A percentile compares a stretch with the other conserved stretches of the same genome.
These are phyloP conservation scores for Thereva nobilitata DNA, from an alignment of 2,888 invertebrate genomes.

Conservation along the genomic window DNA sequence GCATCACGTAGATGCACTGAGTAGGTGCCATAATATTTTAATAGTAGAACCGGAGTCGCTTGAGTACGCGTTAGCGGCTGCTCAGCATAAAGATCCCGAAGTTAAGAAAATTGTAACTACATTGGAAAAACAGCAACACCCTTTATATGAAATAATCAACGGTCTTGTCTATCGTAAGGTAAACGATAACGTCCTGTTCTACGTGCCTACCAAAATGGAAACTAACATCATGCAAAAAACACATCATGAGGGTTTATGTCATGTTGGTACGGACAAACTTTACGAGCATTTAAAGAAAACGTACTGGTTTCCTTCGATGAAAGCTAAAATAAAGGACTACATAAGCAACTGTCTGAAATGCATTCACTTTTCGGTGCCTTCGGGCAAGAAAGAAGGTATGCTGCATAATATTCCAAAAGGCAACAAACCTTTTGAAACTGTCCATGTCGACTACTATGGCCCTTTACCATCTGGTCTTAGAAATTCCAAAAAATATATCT, in stretches of 20 bases:
- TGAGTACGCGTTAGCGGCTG: conserved; percentile 42
- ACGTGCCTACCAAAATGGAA: conserved; percentile 14
- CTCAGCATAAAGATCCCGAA: conserved; percentile 39
- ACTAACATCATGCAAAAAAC: conserved; percentile 34
- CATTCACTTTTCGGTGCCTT: conserved; percentile 48
- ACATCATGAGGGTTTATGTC: conserved; percentile 45
- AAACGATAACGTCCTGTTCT: conserved; percentile 35
- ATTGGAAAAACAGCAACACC: conserved; percentile 35
- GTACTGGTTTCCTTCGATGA: conserved; percentile 49
- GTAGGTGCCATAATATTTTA: conserved; percentile 41
- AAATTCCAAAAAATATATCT: conserved; percentile 11
- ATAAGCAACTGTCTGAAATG: conserved; percentile 53
- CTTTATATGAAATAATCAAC: conserved; percentile 9
- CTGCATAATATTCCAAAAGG: neutral
- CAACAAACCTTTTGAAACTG: conserved; percentile 1
- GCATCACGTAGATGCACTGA: conserved; percentile 47
- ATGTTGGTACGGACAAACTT: conserved; percentile 46
- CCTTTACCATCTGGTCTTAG: neutral
- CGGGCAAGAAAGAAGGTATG: conserved; percentile 32
- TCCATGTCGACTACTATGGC: conserved; percentile 12
- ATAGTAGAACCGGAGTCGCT: conserved; percentile 44
- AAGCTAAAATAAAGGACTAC: conserved; percentile 50
- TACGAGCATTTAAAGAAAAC: neutral
- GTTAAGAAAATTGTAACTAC: conserved; percentile 39
- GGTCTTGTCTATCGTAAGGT: conserved; percentile 21